Conservation (phyloP, 2,113 vertebrate species). For the Dipodomys stephensi region DNA sequence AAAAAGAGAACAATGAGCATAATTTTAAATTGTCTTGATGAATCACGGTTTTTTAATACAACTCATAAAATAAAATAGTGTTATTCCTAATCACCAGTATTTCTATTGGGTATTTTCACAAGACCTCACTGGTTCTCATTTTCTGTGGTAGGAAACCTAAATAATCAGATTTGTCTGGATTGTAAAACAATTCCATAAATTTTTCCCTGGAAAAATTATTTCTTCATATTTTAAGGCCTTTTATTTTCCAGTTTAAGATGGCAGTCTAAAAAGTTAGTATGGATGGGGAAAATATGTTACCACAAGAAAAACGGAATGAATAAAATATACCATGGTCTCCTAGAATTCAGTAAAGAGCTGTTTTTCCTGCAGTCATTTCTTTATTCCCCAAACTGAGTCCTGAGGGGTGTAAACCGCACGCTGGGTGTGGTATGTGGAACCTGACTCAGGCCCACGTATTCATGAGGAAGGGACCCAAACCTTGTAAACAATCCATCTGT, state of each 20-base stretch:
- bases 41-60: slow-evolving; percentile 15
- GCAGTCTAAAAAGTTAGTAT: background rate
- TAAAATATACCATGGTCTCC: background rate
- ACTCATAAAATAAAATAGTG: background rate
- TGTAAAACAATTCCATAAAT: background rate
- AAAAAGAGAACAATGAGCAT: slow-evolving; percentile 46
- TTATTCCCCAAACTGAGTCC: background rate
- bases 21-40: slow-evolving; percentile 28
- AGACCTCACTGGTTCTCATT: background rate
- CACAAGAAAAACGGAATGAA: background rate
- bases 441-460: background rate
- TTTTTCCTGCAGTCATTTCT: background rate
- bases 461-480: background rate
- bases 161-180: background rate
- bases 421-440: background rate
- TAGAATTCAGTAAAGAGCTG: background rate
- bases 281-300: background rate
- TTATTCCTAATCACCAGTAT: background rate
- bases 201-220: background rate
- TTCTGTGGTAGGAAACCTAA: background rate
- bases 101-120: background rate
- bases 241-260: background rate
- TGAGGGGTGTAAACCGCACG: background rate
- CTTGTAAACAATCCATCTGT: background rate
- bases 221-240: background rate